phyloP scores from a whole-genome alignment of 2,888 invertebrate species.

The Heliconius cydno region DNA sequence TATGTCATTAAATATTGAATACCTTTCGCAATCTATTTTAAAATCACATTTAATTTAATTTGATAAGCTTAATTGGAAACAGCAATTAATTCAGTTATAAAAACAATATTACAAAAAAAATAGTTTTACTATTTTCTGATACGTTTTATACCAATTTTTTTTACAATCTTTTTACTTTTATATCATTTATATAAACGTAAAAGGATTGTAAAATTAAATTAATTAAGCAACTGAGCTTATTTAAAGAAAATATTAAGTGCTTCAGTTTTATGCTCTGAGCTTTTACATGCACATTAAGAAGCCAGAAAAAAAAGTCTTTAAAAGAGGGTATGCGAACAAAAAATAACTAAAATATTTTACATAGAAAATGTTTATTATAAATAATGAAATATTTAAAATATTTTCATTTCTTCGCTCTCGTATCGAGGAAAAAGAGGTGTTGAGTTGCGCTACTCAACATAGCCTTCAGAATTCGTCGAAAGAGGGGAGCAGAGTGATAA shows the following conservation, averaged over 20 bases:
- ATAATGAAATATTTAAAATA: not conserved
- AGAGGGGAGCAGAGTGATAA: too few relatives aligned
- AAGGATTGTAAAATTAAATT: not conserved
- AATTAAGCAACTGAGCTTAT: not conserved
- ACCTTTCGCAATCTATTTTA: constrained; percentile 7
- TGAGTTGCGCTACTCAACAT: too few relatives aligned
- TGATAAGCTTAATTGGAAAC: constrained; percentile 18
- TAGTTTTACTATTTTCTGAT: constrained; percentile 9
- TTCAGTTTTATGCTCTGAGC: not conserved
- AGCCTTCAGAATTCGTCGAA: too few relatives aligned
- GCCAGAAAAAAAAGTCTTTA: not conserved
- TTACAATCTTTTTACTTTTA: too few relatives aligned
- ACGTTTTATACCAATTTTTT: not conserved
- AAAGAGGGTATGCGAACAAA: not conserved
- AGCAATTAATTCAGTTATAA: constrained; percentile 13
- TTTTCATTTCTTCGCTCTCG: too few relatives aligned
- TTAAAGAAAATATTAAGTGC: not conserved
- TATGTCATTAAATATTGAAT: not conserved
- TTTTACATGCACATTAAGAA: not conserved
- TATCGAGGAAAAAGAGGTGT: too few relatives aligned
- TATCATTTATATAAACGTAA: not conserved
- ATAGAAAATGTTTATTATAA: not conserved
- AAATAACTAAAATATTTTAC: not conserved
- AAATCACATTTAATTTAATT: constrained; percentile 15
- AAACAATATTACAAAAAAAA: constrained; percentile 4